Conservation (phyloP, 2,888 invertebrate species). For the Cancer borealis region DNA sequence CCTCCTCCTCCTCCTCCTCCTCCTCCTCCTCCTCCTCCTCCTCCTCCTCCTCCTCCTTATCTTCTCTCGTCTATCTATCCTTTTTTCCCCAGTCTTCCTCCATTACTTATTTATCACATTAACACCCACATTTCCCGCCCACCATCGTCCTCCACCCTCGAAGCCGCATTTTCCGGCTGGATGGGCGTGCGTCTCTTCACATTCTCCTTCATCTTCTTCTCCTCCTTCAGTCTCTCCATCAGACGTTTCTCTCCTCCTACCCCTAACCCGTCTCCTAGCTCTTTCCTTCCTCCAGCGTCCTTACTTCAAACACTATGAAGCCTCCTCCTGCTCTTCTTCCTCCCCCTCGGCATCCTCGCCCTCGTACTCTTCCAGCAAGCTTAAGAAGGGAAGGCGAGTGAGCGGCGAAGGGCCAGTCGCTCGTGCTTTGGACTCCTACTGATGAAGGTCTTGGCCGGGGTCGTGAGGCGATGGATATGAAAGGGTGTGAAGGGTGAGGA, state of each 20-base stretch:
- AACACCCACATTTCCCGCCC: too few species aligned
- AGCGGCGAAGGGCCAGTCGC: background rate
- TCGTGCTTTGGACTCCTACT: background rate
- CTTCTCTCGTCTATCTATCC: background rate
- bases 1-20: background rate
- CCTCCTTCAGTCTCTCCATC: background rate
- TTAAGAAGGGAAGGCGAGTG: background rate
- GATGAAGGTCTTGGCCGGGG: background rate
- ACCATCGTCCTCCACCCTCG: background rate
- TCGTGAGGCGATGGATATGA: background rate
- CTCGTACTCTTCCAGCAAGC: background rate
- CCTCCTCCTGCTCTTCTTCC: background rate
- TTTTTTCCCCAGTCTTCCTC: too few species aligned
- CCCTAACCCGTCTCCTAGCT: background rate
- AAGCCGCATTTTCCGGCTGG: background rate
- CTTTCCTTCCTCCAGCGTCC: slow-evolving; percentile 3
- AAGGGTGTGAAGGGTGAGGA: background rate
- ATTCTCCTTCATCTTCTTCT: background rate
- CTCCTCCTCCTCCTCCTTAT: background rate
- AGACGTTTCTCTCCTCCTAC: background rate
- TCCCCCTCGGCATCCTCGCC: background rate
- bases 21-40: background rate
- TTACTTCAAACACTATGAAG: slow-evolving; percentile 27
- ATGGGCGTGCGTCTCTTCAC: background rate
- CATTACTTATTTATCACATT: too few species aligned